Evolutionary conservation across 2,888 invertebrate species (phyloP).

Genomic region (Synergus japonicus): DNA sequence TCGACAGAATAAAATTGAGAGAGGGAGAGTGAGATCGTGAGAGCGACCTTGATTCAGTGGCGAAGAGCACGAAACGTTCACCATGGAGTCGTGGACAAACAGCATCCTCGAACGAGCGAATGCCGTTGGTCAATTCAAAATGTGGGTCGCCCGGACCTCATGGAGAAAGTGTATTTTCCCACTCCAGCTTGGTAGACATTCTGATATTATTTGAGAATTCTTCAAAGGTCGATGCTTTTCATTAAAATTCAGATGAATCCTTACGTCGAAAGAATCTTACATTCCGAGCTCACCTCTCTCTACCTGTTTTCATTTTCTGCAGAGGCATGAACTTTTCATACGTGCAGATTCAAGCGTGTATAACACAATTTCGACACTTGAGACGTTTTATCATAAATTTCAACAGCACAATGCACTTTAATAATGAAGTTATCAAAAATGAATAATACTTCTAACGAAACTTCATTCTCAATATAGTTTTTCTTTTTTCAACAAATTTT

Average conservation of each 20-base stretch:
- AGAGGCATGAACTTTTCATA: too few relatives aligned
- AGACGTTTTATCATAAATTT: too few relatives aligned
- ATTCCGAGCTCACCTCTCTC: neutral
- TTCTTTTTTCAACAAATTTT: neutral
- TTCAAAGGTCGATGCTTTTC: constrained; percentile 41
- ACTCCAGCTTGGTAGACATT: constrained; percentile 54
- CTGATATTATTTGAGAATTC: constrained; percentile 38
- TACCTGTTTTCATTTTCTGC: constrained; percentile 23
- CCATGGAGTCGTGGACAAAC: constrained; percentile 51
- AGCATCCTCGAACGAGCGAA: constrained; percentile 64
- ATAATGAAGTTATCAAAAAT: neutral
- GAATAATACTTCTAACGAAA: neutral
- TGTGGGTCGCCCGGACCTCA: constrained; percentile 71
- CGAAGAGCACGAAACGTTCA: constrained; percentile 41
- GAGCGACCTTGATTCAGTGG: constrained; percentile 72
- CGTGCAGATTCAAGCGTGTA: neutral
- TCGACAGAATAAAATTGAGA: constrained; percentile 54
- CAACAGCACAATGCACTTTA: too few relatives aligned
- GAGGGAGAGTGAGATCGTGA: constrained; percentile 67
- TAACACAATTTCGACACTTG: too few relatives aligned
- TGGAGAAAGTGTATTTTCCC: constrained; percentile 74
- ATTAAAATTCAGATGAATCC: constrained; percentile 18
- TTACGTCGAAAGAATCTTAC: constrained; percentile 12
- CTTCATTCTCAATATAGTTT: too few relatives aligned
- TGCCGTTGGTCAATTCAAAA: constrained; percentile 67